Evolutionary conservation across 2,113 vertebrate species (phyloP), one percentile per base, ranked within the genome.

Genomic region (Phalacrocorax pelagicus): DNA sequence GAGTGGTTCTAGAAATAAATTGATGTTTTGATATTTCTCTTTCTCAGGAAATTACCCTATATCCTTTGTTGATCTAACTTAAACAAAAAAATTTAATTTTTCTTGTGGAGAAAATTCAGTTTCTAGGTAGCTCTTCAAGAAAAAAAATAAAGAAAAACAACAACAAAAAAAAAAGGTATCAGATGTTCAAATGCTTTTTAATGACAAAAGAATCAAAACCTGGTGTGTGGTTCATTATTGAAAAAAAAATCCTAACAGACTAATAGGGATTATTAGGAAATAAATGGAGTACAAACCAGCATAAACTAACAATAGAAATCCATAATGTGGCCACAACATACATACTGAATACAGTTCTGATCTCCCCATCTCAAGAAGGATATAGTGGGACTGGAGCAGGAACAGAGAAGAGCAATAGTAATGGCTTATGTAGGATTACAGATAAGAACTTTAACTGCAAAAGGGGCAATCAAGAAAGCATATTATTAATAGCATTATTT

Each of bases 341-440:
- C 18, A 55, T 38, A 30, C 21, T 73, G 49, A 94, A 58, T 21
- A 14, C 15, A 40, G 15, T 66, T 15, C 32, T 59, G 24, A 26
- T 36, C 21, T 62, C 29, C 4, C 16, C 1, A 0, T 63, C 40
- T 46, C 54, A 69, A 14, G 20, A 66, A 75, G 5, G 18, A 30
- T 72, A 36, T 5, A 63, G 14, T 7, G 59, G 44, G 10, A 59
- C 15, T 46, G 29, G 2, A 87, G 34, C 16, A 81, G 32, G 22
- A 77, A 51, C n/a, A 65, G 23, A 65, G 19, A 62, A 46, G 10
- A 84, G 11, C 9, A 92, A 32, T 21, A 70, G 7, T 29, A 46
- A 30, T 26, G 32, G 19, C 6, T 84, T 54, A 44, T 15, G 14
- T 9, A 34, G 0, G 0, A 20, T 27, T 72, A 23, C 32, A 90